phyloP scores from a whole-genome alignment of 2,888 invertebrate species.

The Cheilosia grossa region DNA sequence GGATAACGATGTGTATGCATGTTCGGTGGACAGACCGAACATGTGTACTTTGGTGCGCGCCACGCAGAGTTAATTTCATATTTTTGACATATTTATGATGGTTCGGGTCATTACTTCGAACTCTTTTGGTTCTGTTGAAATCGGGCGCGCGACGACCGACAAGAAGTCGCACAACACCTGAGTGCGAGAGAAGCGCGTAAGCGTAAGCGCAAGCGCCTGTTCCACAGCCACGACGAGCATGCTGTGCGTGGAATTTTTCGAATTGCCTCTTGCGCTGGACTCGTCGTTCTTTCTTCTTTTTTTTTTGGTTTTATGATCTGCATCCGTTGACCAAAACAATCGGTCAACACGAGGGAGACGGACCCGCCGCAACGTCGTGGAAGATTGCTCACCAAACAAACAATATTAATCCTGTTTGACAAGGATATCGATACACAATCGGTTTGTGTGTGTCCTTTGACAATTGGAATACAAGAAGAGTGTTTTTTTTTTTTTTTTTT shows the following conservation, averaged over 20 bases:
- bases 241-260: conserved; percentile 71
- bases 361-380: conserved; percentile 64
- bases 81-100: conserved; percentile 83
- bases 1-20: conserved; percentile 72
- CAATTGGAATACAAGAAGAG: conserved; percentile 45
- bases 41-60: conserved; percentile 79
- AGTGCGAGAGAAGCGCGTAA: conserved; percentile 36
- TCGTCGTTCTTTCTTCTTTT: background rate
- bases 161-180: conserved; percentile 38
- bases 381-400: conserved; percentile 59
- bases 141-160: conserved; percentile 19
- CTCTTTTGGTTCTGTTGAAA: conserved; percentile 53
- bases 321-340: conserved; percentile 71
- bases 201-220: conserved; percentile 45
- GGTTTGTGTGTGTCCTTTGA: conserved; percentile 70
- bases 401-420: conserved; percentile 72
- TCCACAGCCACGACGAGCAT: conserved; percentile 32
- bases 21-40: conserved; percentile 57
- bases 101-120: conserved; percentile 81
- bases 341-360: conserved; percentile 46
- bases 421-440: conserved; percentile 70
- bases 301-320: conserved; percentile 64
- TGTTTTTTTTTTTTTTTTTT: conserved; percentile 18
- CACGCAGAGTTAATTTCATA: conserved; percentile 80
- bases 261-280: conserved; percentile 31